These are phyloP conservation scores for Alectoris magna DNA, from an alignment of 2,797 vertebrate species.

Conservation along the genomic window DNA sequence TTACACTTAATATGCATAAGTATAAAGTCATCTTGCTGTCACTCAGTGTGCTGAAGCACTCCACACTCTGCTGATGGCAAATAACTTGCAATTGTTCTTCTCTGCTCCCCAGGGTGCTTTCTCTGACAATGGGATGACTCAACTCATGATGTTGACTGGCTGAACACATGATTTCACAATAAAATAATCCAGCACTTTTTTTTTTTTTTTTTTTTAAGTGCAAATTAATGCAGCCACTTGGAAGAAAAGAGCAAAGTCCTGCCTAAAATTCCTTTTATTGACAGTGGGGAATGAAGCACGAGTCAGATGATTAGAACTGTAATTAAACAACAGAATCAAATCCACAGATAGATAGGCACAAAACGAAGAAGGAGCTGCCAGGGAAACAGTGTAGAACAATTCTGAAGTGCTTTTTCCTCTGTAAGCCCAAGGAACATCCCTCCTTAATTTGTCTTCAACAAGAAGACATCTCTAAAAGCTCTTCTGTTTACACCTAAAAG, in stretches of 20 bases:
- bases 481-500: conserved; percentile 13
- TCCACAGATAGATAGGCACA: neutral
- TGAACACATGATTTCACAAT: conserved; percentile 26
- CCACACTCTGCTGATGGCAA: neutral
- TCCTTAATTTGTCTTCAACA: conserved; percentile 19
- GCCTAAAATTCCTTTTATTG: conserved; percentile 45
- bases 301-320: conserved; percentile 46
- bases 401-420: neutral
- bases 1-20: neutral
- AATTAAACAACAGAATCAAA: conserved; percentile 43
- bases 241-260: conserved; percentile 21
- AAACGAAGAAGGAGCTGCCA: neutral
- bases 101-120: neutral
- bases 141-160: neutral
- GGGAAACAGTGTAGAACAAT: neutral
- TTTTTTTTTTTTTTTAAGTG: neutral
- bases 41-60: neutral
- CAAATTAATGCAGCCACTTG: conserved; percentile 27
- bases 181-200: neutral
- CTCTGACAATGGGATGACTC: conserved; percentile 38
- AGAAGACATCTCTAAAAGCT: neutral
- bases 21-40: neutral
- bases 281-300: conserved; percentile 28
- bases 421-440: neutral
- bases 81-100: neutral